Evolutionary conservation across 2,797 vertebrate species (phyloP), one percentile per base, ranked within the genome.

Genomic region (Passerculus sandwichensis): DNA sequence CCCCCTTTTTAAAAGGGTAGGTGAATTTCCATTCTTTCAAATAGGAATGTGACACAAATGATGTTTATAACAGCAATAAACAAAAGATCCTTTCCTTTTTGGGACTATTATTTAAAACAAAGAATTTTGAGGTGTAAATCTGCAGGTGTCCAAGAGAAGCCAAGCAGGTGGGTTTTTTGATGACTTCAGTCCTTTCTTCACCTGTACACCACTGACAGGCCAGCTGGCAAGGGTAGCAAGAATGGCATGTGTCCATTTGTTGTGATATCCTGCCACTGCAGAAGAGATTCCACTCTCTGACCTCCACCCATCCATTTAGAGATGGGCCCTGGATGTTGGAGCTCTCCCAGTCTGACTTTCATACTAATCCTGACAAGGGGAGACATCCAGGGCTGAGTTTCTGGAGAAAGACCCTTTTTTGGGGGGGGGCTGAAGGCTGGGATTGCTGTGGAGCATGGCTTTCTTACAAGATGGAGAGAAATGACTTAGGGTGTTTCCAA

Each of bases 401-500:
- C 51, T 44, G 13, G 25, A 69, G 19, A 11, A 30, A 51, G 18
- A 21, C 3, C 4, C 13, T n/a, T 60, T 15, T 44, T 44, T 79
- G 15, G 21, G 11, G 8, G n/a, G n/a, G 59, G 32, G 16, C 18
- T 59, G 29, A 70, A 81, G 11, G 22, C 16, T 12, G 14, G 13
- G 12, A 42, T 36, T 83, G 44, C 32, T 73, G 21, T 12, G 34
- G 29, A 85, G 8, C 29, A n/a, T 5, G 25, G 13, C 10, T 75
- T 57, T 66, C 38, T 81, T 85, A 38, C 20, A 86, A 73, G 38
- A 34, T 13, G 25, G 14, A 85, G 34, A 64, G 10, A 67, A 83
- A 73, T 61, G 0, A 26, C 9, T 45, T 56, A 27, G 10, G 4
- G 4, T 57, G 14, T 50, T 85, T 74, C 59, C 40, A 62, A 0